phyloP scores from a whole-genome alignment of 2,113 vertebrate genomes.

The Oriolus oriolus region DNA sequence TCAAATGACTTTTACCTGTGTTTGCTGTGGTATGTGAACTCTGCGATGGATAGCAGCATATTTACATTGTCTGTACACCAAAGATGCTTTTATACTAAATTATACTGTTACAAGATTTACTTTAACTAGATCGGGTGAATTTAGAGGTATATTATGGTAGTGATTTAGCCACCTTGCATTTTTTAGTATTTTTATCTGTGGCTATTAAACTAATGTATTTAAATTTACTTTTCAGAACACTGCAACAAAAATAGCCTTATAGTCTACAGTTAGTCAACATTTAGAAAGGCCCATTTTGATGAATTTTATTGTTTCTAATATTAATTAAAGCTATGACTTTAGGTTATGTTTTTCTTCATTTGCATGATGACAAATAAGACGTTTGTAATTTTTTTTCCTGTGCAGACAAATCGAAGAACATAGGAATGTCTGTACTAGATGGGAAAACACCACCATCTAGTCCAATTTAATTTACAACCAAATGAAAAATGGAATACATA shows the following conservation, averaged over 20 bases:
- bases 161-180: background rate
- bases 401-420: background rate
- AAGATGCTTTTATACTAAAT: background rate
- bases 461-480: background rate
- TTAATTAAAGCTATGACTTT: background rate
- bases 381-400: background rate
- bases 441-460: background rate
- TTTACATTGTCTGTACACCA: background rate
- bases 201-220: background rate
- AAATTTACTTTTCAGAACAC: background rate
- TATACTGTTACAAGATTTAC: background rate
- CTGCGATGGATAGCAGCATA: background rate
- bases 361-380: background rate
- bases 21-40: background rate
- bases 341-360: background rate
- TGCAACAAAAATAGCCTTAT: background rate
- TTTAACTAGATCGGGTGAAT: background rate
- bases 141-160: rapidly evolving
- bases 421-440: background rate
- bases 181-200: background rate
- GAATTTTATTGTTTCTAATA: background rate
- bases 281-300: background rate
- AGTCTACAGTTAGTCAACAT: background rate
- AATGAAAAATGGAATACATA: background rate
- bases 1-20: background rate